Evolutionary conservation across 1,140 invertebrate genomes (phyloP), one percentile per base, ranked within the genome.

Genomic region (Papilio aristodemus): DNA sequence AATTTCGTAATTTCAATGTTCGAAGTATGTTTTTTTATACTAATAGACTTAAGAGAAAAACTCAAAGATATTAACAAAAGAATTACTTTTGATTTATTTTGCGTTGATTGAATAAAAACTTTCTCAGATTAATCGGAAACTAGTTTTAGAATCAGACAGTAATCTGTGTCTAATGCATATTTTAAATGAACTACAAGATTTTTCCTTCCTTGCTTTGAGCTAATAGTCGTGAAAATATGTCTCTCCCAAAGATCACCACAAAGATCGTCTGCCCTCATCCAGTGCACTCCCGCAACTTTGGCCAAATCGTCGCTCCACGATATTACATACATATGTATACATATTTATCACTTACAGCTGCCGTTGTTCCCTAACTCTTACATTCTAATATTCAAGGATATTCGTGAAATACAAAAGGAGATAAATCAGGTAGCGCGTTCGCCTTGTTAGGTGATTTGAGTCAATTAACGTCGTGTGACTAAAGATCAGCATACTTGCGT

Each of bases 361-460:
- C 57, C 13, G 57, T 36, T 59, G 57, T 59, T 59, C 57, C 27
- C 57, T 59, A 59, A 59, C 27, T 46, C 25, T 43, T 64, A 64
- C 62, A n/a, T 64, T 64, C 62, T 27, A 64, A 43, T 64, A 43
- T 25, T 43, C 62, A 64, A 64, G 62, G 62, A 64, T 64, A 22
- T 43, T 41, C 62, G 62, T 43, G 39, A 64, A 64, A 39, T 43
- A 64, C 62, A 64, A 64, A 63, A 43, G 39, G 22, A 64, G 22
- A 64, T 64, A 64, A 64, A 64, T 64, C 39, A 64, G 32, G 13
- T 14, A n/a, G 62, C 39, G 25, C 62, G 22, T 64, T 62, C 37
- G 17, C 36, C 37, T 39, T 39, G 57, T 59, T 64, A 27, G 25
- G 62, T 64, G 19, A 27, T 64, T 64, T 64, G 39, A 27, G 39